Evolutionary conservation across 1,140 invertebrate species (phyloP).

Genomic region (Cydia splendana): DNA sequence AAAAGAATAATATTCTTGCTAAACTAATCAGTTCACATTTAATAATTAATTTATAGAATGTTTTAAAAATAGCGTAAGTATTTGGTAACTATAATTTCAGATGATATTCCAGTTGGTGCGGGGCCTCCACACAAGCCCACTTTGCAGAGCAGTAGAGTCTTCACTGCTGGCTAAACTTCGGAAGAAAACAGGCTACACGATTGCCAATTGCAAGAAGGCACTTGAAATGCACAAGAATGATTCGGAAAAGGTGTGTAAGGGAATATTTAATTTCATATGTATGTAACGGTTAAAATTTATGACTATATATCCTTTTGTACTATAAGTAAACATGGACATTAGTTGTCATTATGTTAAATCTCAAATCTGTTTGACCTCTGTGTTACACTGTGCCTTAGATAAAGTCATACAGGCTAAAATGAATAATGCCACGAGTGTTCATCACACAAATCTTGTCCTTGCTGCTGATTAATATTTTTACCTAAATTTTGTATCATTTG

Average conservation of each 20-base stretch:
- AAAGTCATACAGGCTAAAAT: too few species aligned
- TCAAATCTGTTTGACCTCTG: too few species aligned
- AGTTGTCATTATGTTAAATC: neutral
- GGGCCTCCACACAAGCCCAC: slow-evolving; percentile 69
- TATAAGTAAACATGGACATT: too few species aligned
- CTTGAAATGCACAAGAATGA: slow-evolving; percentile 93
- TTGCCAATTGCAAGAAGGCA: slow-evolving; percentile 97
- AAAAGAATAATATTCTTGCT: neutral
- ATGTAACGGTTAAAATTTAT: too few species aligned
- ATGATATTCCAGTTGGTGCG: slow-evolving; percentile 77
- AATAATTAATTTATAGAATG: neutral
- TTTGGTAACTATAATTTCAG: slow-evolving; percentile 51
- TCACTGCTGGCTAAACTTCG: slow-evolving; percentile 89
- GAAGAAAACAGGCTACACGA: slow-evolving; percentile 97
- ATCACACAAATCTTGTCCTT: too few species aligned
- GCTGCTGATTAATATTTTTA: too few species aligned
- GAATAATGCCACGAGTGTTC: too few species aligned
- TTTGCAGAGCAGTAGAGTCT: slow-evolving; percentile 80
- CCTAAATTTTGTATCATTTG: too few species aligned
- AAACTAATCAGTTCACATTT: neutral
- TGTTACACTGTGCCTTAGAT: too few species aligned
- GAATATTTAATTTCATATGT: neutral
- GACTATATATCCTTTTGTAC: too few species aligned
- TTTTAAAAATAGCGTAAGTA: neutral
- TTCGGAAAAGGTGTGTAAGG: slow-evolving; percentile 84